A percentile compares a stretch with the other conserved stretches of the same genome.
phyloP scores from a whole-genome alignment of 2,888 invertebrate species.

The Lagria hirta region DNA sequence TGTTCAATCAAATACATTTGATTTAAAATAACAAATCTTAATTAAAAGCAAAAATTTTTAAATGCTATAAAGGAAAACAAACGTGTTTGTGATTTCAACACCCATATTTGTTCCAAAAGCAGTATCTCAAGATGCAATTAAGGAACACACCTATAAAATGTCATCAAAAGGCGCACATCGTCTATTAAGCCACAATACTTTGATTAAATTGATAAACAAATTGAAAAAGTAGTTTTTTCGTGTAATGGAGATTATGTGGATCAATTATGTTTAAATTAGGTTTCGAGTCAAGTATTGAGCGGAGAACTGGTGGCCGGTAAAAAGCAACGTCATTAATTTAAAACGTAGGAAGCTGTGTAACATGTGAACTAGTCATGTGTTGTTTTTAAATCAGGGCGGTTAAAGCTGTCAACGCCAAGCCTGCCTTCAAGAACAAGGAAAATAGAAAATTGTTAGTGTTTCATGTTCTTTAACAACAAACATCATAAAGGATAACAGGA shows the following conservation, averaged over 20 bases:
- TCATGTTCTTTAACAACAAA: too few species aligned
- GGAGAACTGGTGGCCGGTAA: conserved; percentile 21
- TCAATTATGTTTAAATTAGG: conserved; percentile 21
- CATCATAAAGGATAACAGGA: conserved; percentile 6
- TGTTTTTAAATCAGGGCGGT: conserved; percentile 20
- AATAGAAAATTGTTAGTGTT: too few species aligned
- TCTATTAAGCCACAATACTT: conserved; percentile 17
- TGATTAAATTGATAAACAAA: conserved; percentile 21
- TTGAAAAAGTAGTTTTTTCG: conserved; percentile 11
- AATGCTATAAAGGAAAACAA: too few species aligned
- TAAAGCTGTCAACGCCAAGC: conserved; percentile 20
- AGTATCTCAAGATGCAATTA: too few species aligned
- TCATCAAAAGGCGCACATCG: too few species aligned
- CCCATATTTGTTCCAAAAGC: too few species aligned
- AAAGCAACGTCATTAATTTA: conserved; percentile 23
- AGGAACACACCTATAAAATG: too few species aligned
- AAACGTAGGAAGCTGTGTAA: conserved; percentile 22
- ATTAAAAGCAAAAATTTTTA: too few species aligned
- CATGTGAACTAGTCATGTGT: conserved; percentile 22
- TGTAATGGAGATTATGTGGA: conserved; percentile 16
- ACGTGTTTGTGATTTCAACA: too few species aligned
- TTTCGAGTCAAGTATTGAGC: conserved; percentile 16
- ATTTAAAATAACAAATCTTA: too few species aligned
- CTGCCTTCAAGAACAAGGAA: conserved; percentile 11
- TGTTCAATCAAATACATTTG: too few species aligned